Percentiles rank a stretch among this genome's conserved stretches.
Evolutionary conservation across 2,113 vertebrate genomes (phyloP).

Genomic region (Leptobrachium ailaonicum): DNA sequence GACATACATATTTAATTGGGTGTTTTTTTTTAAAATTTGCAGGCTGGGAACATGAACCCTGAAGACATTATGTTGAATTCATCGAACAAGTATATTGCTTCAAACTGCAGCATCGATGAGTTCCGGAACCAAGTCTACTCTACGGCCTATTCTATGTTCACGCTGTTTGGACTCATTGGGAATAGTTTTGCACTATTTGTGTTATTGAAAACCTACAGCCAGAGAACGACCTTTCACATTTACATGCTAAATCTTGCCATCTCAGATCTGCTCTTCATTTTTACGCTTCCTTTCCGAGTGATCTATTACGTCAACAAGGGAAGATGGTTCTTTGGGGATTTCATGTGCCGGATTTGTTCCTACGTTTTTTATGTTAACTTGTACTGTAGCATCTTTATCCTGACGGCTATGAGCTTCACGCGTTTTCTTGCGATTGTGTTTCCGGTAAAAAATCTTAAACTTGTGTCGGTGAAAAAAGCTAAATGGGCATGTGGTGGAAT

Average conservation of each 20-base stretch:
- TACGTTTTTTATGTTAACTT: slow-evolving; percentile 92
- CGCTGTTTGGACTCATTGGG: slow-evolving; percentile 79
- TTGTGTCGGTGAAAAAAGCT: slow-evolving; percentile 77
- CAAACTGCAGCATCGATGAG: slow-evolving; percentile 75
- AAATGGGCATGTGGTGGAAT: slow-evolving; percentile 71
- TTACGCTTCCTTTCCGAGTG: slow-evolving; percentile 86
- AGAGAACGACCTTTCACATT: slow-evolving; percentile 83
- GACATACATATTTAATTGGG: background rate
- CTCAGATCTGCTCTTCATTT: slow-evolving; percentile 87
- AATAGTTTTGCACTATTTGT: slow-evolving; percentile 84
- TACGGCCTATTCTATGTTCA: slow-evolving; percentile 84
- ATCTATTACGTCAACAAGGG: slow-evolving; percentile 85
- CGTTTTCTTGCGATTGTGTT: slow-evolving; percentile 93
- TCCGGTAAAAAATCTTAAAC: slow-evolving; percentile 80
- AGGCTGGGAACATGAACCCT: background rate
- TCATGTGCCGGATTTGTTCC: slow-evolving; percentile 86
- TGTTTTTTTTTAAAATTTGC: background rate
- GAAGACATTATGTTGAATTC: slow-evolving; percentile 9
- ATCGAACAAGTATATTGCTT: slow-evolving; percentile 30
- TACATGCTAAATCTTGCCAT: slow-evolving; percentile 93
- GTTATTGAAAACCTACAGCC: slow-evolving; percentile 74
- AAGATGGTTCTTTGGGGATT: slow-evolving; percentile 81
- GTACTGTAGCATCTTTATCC: slow-evolving; percentile 94
- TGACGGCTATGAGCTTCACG: slow-evolving; percentile 93
- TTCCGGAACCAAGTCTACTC: slow-evolving; percentile 92